Conservation (phyloP, 53 echinoderm and acorn worm genomes). For the Crossaster papposus region DNA sequence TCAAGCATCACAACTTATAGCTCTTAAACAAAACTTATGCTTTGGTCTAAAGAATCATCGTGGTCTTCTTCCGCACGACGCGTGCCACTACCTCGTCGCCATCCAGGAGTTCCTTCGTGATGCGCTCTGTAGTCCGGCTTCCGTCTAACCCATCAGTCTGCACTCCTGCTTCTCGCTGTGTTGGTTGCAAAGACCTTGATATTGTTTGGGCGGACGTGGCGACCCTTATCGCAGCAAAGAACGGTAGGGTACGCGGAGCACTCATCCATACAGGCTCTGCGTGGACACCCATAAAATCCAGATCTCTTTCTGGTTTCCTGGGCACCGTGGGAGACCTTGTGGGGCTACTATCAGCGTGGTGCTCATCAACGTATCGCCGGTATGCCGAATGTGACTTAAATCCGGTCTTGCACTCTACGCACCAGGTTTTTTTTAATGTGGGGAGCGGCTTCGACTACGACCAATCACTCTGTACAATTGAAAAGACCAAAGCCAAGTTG, state of each 20-base stretch:
- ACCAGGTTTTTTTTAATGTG: background rate
- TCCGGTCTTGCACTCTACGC: slow-evolving; percentile 15
- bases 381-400: background rate
- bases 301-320: slow-evolving; percentile 21
- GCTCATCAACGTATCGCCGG: slow-evolving; percentile 15
- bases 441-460: slow-evolving; percentile 18
- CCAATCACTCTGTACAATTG: slow-evolving; percentile 3
- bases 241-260: background rate
- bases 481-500: background rate
- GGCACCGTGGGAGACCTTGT: background rate
- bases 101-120: slow-evolving; percentile 42
- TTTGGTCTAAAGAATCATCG: background rate
- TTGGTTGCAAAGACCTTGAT: too few relatives aligned
- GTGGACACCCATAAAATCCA: slow-evolving; percentile 23
- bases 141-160: too few relatives aligned
- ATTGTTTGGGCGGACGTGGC: background rate
- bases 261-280: background rate
- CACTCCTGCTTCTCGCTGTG: too few relatives aligned
- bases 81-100: slow-evolving; percentile 22
- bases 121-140: background rate
- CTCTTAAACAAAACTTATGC: background rate
- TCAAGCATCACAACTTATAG: too few relatives aligned
- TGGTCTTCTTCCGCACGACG: slow-evolving; percentile 10
- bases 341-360: background rate
- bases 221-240: background rate